Conservation (phyloP, 2,113 vertebrate species). For the Chaetodon trifascialis region DNA sequence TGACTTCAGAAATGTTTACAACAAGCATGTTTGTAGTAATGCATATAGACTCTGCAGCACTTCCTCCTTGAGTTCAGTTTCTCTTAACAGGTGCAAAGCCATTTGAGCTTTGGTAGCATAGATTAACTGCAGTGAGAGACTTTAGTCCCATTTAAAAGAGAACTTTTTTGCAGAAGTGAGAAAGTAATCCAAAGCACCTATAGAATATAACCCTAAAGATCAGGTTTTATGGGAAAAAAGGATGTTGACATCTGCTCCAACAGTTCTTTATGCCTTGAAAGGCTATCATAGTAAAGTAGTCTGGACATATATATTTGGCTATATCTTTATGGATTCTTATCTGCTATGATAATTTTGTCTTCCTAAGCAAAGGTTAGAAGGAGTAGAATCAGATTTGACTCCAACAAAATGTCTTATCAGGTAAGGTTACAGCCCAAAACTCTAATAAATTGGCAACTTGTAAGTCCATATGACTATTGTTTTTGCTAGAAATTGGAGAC, state of each 20-base stretch:
- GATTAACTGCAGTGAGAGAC: constrained; percentile 19
- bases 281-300: not conserved
- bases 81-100: constrained; percentile 12
- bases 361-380: not conserved
- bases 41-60: constrained; percentile 2
- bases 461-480: not conserved
- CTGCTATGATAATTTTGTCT: not conserved
- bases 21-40: not conserved
- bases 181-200: not conserved
- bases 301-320: not conserved
- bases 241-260: not conserved
- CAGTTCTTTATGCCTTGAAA: constrained; percentile 4
- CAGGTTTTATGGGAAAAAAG: not conserved
- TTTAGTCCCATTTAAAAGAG: constrained; percentile 2
- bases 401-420: not conserved
- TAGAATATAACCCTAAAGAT: not conserved
- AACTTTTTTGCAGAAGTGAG: not conserved
- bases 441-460: not conserved
- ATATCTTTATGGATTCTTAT: not conserved
- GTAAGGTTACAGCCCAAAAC: constrained; percentile 6
- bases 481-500: not conserved
- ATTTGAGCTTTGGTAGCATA: constrained; percentile 25
- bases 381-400: not conserved
- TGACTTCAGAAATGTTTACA: not conserved
- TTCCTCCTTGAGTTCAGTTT: constrained; percentile 7